Base-by-base conservation (phyloP, 2,888 invertebrate genomes). In the Coleophora flavipennella region DNA sequence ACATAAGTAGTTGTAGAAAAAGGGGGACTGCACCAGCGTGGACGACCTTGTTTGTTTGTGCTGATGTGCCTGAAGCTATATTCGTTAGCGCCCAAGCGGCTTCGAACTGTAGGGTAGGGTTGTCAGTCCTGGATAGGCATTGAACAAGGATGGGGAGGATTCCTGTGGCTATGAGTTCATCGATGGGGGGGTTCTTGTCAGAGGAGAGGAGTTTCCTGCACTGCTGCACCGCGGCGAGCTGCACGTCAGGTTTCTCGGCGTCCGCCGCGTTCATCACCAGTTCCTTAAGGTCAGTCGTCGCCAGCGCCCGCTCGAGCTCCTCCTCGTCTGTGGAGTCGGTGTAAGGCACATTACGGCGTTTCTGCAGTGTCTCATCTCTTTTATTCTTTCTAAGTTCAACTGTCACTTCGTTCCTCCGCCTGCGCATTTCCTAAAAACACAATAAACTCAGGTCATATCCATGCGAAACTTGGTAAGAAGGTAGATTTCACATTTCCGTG, bases 81-180 rank as follows among this genome's bases (percentile, higher is more conserved):
- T 98, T 98, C 58, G 97, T 98, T 56, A 98, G 81, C 35, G 97
- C 97, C 98, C 97, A 98, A 6, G 98, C 96, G 28, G 97, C 96
- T 84, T 98, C 98, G 70, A 98, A 98, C 74, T 98, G 97, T 56
- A 98, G 85, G 51, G 93, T 90, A 36, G 96, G 94, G 68, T 93
- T 93, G 67, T 96, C 94, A 58, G 93, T 89, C 58, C 92, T 89
- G 52, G 92, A 90, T 50, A 99, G 88, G 83, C 98, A 99, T 51
- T 89, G 86, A 40, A 97, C 96, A 58, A 99, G 89, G 59, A 97
- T 93, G 36, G 99, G 98, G 55, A 99, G 88, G 65, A 99, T 97
- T 52, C 97, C 97, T 69, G 95, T 94, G 33, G 90, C 87, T 58
- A 99, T 99, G 50, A 99, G 87, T 48, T 94, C 94, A 85, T 99